Evolutionary conservation across 2,888 invertebrate species (phyloP), one percentile per base, ranked within the genome.

Genomic region (Cerastis leucographa): DNA sequence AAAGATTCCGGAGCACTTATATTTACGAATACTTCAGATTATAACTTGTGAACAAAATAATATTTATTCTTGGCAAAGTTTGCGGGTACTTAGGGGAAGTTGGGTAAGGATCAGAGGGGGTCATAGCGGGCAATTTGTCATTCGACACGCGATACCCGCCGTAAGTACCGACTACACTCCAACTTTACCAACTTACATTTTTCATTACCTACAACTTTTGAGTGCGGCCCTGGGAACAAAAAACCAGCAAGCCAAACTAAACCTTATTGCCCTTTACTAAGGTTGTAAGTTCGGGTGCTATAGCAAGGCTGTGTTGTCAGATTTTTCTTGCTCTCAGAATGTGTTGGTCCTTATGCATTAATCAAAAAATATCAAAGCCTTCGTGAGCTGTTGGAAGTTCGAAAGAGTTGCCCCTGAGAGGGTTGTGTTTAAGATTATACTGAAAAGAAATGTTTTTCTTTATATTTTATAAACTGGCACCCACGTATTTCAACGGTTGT

Each of bases 91-190:
- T 80, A 78, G 84, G 70, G 76, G 68, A 89, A 90, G 87, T 91
- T 90, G 54, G 78, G 80, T n/a, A 35, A 80, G 73, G 82, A 91
- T 93, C 93, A 91, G 90, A 88, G 86, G 83, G 90, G 92, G 92
- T 91, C 91, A 90, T 86, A 81, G 83, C 80, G 75, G 86, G 90
- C 88, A 92, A 95, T 95, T 95, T 94, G 95, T 95, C 95, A 95
- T 94, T 93, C 94, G 91, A 90, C 94, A 94, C 94, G 94, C 95
- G 92, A 95, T 93, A 93, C 94, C 92, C 90, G 81, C 90, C 74
- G 61, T 90, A 93, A 94, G 94, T 92, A 93, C 89, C 89, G 84
- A 86, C 87, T 84, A 88, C 89, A 89, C 91, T 89, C 85, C 54
- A 92, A 93, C 92, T 93, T 88, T 76, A 78, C 85, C 78, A 94